Conservation (phyloP, 2,888 invertebrate species). For the Orthonevra nobilis region DNA sequence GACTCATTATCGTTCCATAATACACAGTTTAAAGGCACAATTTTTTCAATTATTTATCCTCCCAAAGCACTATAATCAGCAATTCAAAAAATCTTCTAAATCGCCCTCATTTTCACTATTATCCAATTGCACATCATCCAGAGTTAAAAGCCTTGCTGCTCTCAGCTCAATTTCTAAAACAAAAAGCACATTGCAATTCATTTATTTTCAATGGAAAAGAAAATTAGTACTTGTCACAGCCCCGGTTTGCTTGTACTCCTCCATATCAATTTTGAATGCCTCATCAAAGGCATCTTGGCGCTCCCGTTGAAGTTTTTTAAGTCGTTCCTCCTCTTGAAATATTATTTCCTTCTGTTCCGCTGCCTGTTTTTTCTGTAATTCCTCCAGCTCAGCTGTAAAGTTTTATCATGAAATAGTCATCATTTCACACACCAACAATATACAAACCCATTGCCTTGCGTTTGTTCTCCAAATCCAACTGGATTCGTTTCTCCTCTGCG, state of each 20-base stretch:
- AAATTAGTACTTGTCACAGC: constrained; percentile 82
- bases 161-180: constrained; percentile 73
- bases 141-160: constrained; percentile 78
- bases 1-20: no score
- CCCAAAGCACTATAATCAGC: constrained; percentile 73
- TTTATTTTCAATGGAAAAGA: no score
- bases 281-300: constrained; percentile 86
- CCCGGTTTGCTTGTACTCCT: constrained; percentile 84
- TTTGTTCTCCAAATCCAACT: constrained; percentile 84
- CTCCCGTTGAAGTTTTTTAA: constrained; percentile 83
- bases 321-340: constrained; percentile 81
- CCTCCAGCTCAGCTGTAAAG: constrained; percentile 77
- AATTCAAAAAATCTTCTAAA: constrained; percentile 84
- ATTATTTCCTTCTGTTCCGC: constrained; percentile 83
- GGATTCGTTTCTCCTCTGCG: constrained; percentile 83
- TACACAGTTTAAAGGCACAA: constrained; percentile 37
- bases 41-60: constrained; percentile 28
- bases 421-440: neutral
- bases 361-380: constrained; percentile 81
- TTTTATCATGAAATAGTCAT: no score
- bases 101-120: constrained; percentile 83
- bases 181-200: neutral
- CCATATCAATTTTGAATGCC: constrained; percentile 85
- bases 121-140: constrained; percentile 85
- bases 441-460: constrained; percentile 83